Conservation (phyloP, 2,113 vertebrate species). For the Pseudorectes ferrugineus region DNA sequence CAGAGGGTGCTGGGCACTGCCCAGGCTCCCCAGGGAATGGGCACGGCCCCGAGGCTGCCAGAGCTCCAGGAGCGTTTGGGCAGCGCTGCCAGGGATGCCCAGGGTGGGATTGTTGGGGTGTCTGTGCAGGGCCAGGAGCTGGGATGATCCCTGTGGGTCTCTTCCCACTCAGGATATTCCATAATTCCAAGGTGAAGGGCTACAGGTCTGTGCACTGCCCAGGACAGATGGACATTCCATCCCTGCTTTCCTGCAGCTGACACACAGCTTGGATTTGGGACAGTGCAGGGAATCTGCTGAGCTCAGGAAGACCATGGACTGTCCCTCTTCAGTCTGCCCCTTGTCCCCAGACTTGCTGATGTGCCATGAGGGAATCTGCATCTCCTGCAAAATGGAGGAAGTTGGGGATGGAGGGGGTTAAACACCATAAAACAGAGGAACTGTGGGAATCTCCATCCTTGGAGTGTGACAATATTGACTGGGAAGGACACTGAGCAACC, state of each 20-base stretch:
- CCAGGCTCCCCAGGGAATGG: not conserved
- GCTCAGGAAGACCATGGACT: not conserved
- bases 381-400: not conserved
- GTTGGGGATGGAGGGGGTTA: not conserved
- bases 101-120: not conserved
- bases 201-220: not conserved
- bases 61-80: not conserved
- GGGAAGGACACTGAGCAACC: not conserved
- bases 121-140: not conserved
- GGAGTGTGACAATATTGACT: not conserved
- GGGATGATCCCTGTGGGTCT: rapidly evolving
- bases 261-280: not conserved
- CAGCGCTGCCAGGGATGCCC: not conserved
- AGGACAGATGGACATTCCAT: not conserved
- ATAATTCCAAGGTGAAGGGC: not conserved
- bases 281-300: not conserved
- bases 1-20: not conserved
- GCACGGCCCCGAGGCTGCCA: not conserved
- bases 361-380: not conserved
- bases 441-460: not conserved
- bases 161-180: not conserved
- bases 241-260: not conserved
- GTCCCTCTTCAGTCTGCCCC: not conserved
- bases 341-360: not conserved
- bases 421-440: not conserved